phyloP scores from a whole-genome alignment of 2,888 invertebrate genomes.

The Ptycholaimellus sp. region DNA sequence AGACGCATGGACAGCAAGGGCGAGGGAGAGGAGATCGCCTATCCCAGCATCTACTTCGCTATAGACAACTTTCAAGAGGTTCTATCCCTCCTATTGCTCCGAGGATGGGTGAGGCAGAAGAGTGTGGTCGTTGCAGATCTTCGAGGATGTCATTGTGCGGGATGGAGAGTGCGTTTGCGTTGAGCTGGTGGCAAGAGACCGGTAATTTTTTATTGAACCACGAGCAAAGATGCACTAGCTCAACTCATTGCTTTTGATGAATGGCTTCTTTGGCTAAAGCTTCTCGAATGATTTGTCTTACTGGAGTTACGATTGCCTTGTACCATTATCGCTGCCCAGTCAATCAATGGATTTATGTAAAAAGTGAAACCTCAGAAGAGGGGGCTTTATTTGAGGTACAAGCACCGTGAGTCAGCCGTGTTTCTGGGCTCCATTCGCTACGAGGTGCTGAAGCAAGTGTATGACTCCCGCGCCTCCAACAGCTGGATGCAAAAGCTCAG shows the following conservation, averaged over 20 bases:
- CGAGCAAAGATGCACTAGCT: background rate
- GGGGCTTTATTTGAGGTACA: constrained; percentile 25
- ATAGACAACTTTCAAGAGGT: constrained; percentile 97
- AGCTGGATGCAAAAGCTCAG: constrained; percentile 24
- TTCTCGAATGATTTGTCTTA: too few relatives aligned
- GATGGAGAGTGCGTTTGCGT: constrained; percentile 98
- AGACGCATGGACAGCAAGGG: constrained; percentile 88
- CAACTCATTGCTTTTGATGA: too few relatives aligned
- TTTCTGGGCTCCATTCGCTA: constrained; percentile 92
- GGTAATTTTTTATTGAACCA: constrained; percentile 30
- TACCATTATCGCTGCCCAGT: too few relatives aligned
- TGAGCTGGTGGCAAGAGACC: constrained; percentile 74
- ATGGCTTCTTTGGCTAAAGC: too few relatives aligned
- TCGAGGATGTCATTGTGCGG: constrained; percentile 80
- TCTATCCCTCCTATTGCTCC: too few relatives aligned
- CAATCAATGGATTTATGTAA: too few relatives aligned
- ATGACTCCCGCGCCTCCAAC: constrained; percentile 49
- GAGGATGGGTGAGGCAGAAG: background rate
- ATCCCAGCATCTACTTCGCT: constrained; percentile 96
- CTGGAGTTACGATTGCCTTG: too few relatives aligned
- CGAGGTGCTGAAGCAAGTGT: constrained; percentile 83
- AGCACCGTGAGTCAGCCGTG: constrained; percentile 64
- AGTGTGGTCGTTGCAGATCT: constrained; percentile 37
- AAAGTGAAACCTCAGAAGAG: too few relatives aligned
- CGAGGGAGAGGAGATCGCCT: constrained; percentile 89